These are phyloP conservation scores for Stratiomys singularior DNA, from an alignment of 2,888 invertebrate species.

Conservation along the genomic window DNA sequence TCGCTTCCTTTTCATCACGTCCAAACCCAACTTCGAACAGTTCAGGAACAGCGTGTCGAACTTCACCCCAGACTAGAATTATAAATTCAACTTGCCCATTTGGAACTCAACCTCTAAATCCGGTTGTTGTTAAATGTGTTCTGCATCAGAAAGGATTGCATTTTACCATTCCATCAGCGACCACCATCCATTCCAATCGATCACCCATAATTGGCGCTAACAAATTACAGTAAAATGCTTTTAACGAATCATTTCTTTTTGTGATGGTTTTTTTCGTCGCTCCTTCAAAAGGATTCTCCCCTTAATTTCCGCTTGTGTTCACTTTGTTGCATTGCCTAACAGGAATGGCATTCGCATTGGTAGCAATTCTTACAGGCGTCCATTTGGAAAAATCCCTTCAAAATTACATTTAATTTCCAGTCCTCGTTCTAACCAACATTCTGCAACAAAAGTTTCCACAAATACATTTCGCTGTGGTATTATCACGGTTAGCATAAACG, in stretches of 20 bases:
- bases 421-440: neutral
- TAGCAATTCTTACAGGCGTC: neutral
- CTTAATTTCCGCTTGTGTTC: conserved; percentile 23
- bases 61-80: no score
- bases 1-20: no score
- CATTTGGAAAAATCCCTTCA: conserved; percentile 10
- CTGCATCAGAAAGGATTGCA: no score
- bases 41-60: no score
- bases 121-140: no score
- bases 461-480: neutral
- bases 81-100: no score
- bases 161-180: neutral
- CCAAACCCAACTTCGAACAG: no score
- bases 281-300: neutral
- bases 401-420: neutral
- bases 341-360: neutral
- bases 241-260: conserved; percentile 39
- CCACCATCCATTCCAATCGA: conserved; percentile 22
- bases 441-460: neutral
- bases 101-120: no score
- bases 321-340: conserved; percentile 14
- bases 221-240: conserved; percentile 48
- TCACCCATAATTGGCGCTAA: conserved; percentile 46
- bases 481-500: neutral
- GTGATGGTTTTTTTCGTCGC: no score